phyloP scores from a whole-genome alignment of 2,113 vertebrate genomes.

The Siphamia tubifer region DNA sequence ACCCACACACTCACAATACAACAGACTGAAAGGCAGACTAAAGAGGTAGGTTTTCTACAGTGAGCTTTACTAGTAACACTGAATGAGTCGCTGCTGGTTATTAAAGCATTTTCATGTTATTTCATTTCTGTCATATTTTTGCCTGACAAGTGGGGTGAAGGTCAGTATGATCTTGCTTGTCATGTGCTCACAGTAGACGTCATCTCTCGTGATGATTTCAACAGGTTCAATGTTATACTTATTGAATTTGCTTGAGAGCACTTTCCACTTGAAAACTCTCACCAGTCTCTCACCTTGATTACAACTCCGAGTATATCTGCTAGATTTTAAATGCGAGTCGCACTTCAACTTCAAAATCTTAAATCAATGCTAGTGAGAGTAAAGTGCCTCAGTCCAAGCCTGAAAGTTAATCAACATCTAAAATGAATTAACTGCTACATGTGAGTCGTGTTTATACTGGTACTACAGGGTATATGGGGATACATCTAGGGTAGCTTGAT shows the following conservation, averaged over 20 bases:
- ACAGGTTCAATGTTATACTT: constrained; percentile 1
- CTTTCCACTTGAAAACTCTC: neutral
- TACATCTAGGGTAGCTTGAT: constrained; percentile 52
- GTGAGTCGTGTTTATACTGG: constrained; percentile 17
- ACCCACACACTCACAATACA: neutral
- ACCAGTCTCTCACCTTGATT: neutral
- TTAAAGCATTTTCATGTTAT: neutral
- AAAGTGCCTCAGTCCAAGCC: constrained; percentile 26
- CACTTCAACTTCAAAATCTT: neutral
- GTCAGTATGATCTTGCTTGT: constrained; percentile 52
- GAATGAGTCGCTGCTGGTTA: neutral
- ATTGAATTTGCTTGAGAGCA: constrained; percentile 1
- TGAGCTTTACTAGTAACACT: neutral
- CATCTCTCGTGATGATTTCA: constrained; percentile 43
- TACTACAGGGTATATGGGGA: constrained; percentile 48
- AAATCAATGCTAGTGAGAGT: neutral
- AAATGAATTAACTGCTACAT: constrained; percentile 18
- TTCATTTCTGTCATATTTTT: neutral
- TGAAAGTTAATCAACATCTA: constrained; percentile 30
- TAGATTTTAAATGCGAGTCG: constrained; percentile 11
- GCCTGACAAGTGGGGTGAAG: constrained; percentile 35
- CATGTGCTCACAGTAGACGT: constrained; percentile 10
- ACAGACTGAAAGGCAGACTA: neutral
- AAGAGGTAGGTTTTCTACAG: no score
- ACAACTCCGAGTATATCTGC: neutral